Base-by-base conservation (phyloP, 2,888 invertebrate species). In the Phengaris alcon region DNA sequence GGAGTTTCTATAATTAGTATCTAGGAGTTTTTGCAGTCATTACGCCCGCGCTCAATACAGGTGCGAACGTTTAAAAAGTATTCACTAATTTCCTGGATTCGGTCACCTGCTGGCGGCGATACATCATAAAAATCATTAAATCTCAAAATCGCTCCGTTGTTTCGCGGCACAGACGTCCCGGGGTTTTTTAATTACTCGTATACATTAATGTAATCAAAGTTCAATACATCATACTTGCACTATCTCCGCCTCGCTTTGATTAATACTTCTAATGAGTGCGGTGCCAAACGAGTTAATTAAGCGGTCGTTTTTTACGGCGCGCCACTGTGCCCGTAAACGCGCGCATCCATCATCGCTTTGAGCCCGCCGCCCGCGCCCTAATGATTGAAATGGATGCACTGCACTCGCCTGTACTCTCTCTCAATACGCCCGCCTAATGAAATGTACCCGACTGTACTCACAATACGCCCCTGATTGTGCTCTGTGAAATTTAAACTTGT, bases 201-300 rank as follows among this genome's bases (percentile, higher is more conserved):
- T 85, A 88, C 88, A 91, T 90, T 93, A 93, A 92, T 92, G 90
- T 91, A 93, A 93, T 93, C 92, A 93, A 93, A 93, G 89, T 86
- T 90, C 91, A 88, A 92, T 92, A 90, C 92, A 93, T 93, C 93
- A 92, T 89, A 89, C 88, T 88, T 86, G 88, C 86, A 83, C 90
- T 90, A 91, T 91, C 90, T 83, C 89, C 89, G 89, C 89, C 90
- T 90, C 86, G 87, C 83, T 91, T 93, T 93, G 92, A 93, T 93
- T 93, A 92, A 93, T 93, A 92, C 87, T 91, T 90, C 89, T 92
- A 93, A 92, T 93, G 93, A 93, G 92, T 90, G 88, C 90, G 91
- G 89, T 91, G 91, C 92, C 93, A 93, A 93, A 93, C 92, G 93
- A 93, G 93, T 93, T 93, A 93, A 93, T 93, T 92, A 93, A 91